Conservation (phyloP, 2,797 vertebrate species). For the Aotus griseimembra region DNA sequence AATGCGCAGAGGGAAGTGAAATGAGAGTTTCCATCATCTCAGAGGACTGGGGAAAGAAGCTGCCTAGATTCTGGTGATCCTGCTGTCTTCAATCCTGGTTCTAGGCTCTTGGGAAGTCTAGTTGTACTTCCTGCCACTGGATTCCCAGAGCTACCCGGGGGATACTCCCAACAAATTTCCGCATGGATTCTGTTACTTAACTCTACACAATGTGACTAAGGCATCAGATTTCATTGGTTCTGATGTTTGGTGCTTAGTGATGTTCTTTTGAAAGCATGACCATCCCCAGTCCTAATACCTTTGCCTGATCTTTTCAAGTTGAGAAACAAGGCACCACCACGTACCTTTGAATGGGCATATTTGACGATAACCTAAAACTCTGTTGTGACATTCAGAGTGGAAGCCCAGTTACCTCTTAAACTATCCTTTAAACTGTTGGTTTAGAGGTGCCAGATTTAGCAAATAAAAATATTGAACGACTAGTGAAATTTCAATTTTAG, state of each 20-base stretch:
- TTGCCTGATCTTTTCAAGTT: neutral
- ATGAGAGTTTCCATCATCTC: accelerated
- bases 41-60: neutral
- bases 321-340: neutral
- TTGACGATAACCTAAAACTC: neutral
- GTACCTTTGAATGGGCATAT: neutral
- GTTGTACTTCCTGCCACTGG: neutral
- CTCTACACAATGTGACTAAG: neutral
- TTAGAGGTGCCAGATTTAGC: neutral
- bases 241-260: neutral
- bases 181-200: neutral
- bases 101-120: neutral
- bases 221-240: neutral
- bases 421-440: neutral
- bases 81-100: neutral
- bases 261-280: neutral
- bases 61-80: neutral
- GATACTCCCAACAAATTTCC: neutral
- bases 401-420: neutral
- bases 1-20: neutral
- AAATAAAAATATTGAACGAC: neutral
- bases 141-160: neutral
- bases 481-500: neutral
- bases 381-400: neutral
- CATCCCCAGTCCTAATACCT: neutral